A percentile compares a stretch with the other conserved stretches of the same genome.
These are phyloP conservation scores for Alsophila aescularia DNA, from an alignment of 2,888 invertebrate species.

Conservation along the genomic window DNA sequence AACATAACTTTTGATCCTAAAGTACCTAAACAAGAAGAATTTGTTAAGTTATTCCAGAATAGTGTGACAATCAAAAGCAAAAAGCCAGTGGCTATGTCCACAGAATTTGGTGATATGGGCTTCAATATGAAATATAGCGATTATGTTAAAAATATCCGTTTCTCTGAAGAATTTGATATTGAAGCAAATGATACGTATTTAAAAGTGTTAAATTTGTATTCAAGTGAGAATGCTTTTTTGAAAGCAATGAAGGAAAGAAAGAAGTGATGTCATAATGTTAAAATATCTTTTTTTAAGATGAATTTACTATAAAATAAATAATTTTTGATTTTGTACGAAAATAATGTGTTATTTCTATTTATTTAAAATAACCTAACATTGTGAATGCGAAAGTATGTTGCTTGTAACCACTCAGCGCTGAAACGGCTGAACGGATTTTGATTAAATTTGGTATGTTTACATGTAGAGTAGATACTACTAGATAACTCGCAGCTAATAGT, in stretches of 20 bases:
- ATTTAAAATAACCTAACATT: no score
- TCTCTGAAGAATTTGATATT: slow-evolving; percentile 33
- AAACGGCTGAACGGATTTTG: no score
- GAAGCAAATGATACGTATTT: slow-evolving; percentile 43
- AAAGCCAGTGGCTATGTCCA: slow-evolving; percentile 54
- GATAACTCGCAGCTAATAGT: no score
- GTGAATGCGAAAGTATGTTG: no score
- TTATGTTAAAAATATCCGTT: slow-evolving; percentile 47
- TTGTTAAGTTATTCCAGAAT: slow-evolving; percentile 53
- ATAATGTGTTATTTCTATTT: no score
- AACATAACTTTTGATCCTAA: slow-evolving; percentile 39
- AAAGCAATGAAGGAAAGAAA: slow-evolving; percentile 15
- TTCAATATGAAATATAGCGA: slow-evolving; percentile 62
- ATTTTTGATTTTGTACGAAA: no score
- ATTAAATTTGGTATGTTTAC: no score
- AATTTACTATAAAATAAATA: no score
- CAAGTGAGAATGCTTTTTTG: slow-evolving; percentile 55
- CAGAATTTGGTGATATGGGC: slow-evolving; percentile 66
- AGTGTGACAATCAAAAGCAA: slow-evolving; percentile 11
- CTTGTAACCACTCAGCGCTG: no score
- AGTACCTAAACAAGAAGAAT: slow-evolving; percentile 54
- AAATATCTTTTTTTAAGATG: no score
- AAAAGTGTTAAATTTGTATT: slow-evolving; percentile 56
- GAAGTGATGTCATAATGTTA: not conserved
- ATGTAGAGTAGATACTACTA: no score